phyloP scores from a whole-genome alignment of 1,140 invertebrate species.

The Lepidotrigona ventralis region DNA sequence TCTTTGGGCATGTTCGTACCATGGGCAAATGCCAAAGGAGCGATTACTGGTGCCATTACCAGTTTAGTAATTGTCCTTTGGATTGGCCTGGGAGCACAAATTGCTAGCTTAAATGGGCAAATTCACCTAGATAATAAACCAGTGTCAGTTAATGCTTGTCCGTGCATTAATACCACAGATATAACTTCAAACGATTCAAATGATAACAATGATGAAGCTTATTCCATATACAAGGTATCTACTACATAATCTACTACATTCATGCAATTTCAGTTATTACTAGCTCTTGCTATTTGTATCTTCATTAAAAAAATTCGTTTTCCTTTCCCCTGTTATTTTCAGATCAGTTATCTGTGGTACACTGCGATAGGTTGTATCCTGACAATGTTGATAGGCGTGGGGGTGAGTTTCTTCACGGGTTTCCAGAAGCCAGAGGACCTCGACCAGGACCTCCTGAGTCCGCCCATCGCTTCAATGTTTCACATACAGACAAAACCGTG shows the following conservation, averaged over 20 bases:
- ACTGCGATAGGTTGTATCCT: constrained; percentile 87
- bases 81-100: constrained; percentile 88
- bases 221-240: constrained; percentile 67
- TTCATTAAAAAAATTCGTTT: background rate
- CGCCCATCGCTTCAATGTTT: constrained; percentile 76
- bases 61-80: constrained; percentile 84
- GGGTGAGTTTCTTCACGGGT: constrained; percentile 86
- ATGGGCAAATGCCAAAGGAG: constrained; percentile 90
- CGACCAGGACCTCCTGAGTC: constrained; percentile 81
- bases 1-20: constrained; percentile 94
- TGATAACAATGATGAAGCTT: constrained; percentile 30
- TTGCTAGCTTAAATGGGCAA: constrained; percentile 80
- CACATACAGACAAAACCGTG: constrained; percentile 60
- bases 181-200: background rate
- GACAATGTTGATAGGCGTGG: constrained; percentile 86
- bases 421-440: constrained; percentile 80
- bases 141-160: constrained; percentile 77
- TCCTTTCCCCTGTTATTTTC: constrained; percentile 11
- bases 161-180: constrained; percentile 72
- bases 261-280: background rate
- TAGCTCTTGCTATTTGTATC: background rate
- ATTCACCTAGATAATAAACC: constrained; percentile 77
- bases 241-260: background rate
- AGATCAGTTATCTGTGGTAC: constrained; percentile 89
- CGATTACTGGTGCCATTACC: constrained; percentile 83